Evolutionary conservation across 2,797 vertebrate genomes (phyloP), one percentile per base, ranked within the genome.

Genomic region (Trichosurus vulpecula): DNA sequence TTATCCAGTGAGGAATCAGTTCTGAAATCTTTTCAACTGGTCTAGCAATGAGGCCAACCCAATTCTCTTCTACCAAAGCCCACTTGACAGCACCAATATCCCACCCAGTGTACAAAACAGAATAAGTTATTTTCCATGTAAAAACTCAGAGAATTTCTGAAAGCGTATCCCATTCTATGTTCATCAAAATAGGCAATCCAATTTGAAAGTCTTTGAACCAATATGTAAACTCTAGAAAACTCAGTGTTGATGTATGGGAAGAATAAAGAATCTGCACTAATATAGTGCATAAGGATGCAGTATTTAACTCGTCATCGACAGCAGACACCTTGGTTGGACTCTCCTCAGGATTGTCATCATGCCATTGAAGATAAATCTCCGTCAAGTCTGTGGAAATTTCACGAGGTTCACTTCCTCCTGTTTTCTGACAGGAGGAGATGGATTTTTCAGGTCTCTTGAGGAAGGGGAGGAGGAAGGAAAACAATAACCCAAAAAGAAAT

Each of bases 261-360:
- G 98, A 98, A 98, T 99, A 99, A 98, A 98, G 98, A 98, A 98
- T 98, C 98, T 99, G 99, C 99, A 99, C 99, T 99, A 99, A 99
- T 98, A 99, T 99, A 99, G 99, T 99, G 99, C 99, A 98, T 99
- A 99, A 98, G 97, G 98, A 98, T 98, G 98, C 97, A 98, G 97
- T 99, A 98, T 98, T 97, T 97, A 98, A 98, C 96, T 98, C 98
- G 96, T 99, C 97, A 97, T 98, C 98, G 98, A 98, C 98, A 98
- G 98, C 99, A 98, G 98, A 98, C 97, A 98, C 98, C 98, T 98
- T 94, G 94, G 91, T 91, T 92, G 93, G 93, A 92, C 97, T 98
- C 98, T 97, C 98, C 97, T 97, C 97, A 90, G 95, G 98, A 99
- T 99, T 99, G 98, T 99, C 98, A 95, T 95, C 96, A 98, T 98